Percentiles rank a stretch among this genome's conserved stretches.
Evolutionary conservation across 2,113 vertebrate genomes (phyloP).

Genomic region (Podiceps cristatus): DNA sequence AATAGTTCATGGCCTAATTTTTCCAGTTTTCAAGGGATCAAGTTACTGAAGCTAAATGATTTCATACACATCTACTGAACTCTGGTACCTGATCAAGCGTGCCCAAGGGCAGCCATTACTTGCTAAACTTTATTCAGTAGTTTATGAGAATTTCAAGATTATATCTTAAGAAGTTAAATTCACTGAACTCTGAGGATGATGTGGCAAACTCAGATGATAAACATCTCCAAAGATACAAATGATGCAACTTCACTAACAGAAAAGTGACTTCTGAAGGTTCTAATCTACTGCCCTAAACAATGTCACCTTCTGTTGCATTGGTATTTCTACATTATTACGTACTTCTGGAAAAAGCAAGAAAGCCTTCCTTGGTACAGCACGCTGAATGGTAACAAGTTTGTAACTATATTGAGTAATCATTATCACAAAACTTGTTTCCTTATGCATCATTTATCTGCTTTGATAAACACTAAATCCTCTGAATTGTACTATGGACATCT

Average conservation of each 20-base stretch:
- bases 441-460: background rate
- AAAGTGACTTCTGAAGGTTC: background rate
- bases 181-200: background rate
- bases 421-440: background rate
- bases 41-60: background rate
- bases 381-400: background rate
- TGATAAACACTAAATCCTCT: background rate
- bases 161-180: background rate
- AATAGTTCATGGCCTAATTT: background rate
- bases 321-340: background rate
- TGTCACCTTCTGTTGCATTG: background rate
- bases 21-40: fast-evolving
- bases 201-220: background rate
- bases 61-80: background rate
- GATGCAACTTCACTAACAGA: background rate
- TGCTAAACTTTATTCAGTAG: background rate
- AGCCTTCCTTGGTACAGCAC: background rate
- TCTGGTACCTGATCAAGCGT: background rate
- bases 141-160: background rate
- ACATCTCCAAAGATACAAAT: background rate
- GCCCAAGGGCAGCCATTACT: background rate
- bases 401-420: background rate
- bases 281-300: background rate
- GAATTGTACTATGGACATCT: background rate
- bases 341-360: background rate